A percentile compares a stretch with the other conserved stretches of the same genome.
phyloP scores from a whole-genome alignment of 2,113 vertebrate species.

The Brachirus orientalis region DNA sequence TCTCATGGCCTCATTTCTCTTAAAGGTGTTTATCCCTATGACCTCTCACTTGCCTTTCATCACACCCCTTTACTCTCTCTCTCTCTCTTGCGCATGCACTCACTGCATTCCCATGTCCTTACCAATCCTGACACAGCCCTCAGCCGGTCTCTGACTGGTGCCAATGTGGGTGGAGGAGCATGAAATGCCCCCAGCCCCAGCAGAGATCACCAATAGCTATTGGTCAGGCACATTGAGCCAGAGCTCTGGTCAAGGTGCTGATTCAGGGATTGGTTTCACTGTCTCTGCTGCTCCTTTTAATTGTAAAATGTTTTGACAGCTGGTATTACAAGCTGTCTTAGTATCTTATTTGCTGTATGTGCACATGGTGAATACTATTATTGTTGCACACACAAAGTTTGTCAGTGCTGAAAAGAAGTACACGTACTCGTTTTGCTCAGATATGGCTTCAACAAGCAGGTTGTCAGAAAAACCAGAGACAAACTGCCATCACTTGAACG shows the following conservation, averaged over 20 bases:
- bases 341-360: constrained; percentile 23
- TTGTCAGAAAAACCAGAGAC: constrained; percentile 9
- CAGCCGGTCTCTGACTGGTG: constrained; percentile 22
- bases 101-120: constrained; percentile 18
- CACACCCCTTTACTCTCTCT: constrained; percentile 46
- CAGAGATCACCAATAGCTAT: constrained; percentile 37
- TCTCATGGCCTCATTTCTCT: constrained; percentile 74
- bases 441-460: constrained; percentile 7
- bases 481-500: constrained; percentile 13
- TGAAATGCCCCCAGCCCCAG: not conserved
- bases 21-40: constrained; percentile 78
- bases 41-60: constrained; percentile 65
- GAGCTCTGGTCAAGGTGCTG: constrained; percentile 51
- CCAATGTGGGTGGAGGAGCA: constrained; percentile 19
- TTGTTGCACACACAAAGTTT: constrained; percentile 9
- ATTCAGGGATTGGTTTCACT: constrained; percentile 64
- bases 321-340: constrained; percentile 36
- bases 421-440: not conserved
- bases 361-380: constrained; percentile 14
- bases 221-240: constrained; percentile 31
- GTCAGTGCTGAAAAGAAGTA: constrained; percentile 6
- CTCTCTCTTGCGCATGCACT: constrained; percentile 18
- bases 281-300: constrained; percentile 36
- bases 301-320: constrained; percentile 35
- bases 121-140: constrained; percentile 23